A percentile compares a stretch with the other conserved stretches of the same genome.
These are phyloP conservation scores for Sphaeramia orbicularis DNA, from an alignment of 2,797 vertebrate species.

Conservation along the genomic window DNA sequence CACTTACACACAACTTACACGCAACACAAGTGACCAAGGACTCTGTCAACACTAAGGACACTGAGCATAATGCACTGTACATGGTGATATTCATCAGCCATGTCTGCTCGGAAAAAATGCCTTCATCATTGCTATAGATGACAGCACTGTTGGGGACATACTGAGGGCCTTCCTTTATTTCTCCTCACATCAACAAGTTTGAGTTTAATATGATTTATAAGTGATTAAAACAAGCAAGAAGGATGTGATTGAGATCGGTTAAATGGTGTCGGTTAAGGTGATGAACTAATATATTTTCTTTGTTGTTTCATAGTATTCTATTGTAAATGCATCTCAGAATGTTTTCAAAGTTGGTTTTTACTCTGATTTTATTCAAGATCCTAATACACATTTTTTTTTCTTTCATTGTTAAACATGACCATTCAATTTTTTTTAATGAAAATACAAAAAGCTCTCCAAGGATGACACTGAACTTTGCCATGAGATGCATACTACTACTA, in stretches of 20 bases:
- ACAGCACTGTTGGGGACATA: constrained; percentile 12
- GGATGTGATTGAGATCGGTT: not conserved
- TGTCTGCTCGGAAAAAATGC: constrained; percentile 27
- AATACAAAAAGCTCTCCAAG: too few species aligned
- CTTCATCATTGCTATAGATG: constrained; percentile 24
- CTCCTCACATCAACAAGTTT: not conserved
- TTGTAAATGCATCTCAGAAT: too few species aligned
- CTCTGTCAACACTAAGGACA: constrained; percentile 57
- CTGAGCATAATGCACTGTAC: constrained; percentile 36
- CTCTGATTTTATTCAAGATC: too few species aligned
- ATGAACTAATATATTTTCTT: too few species aligned
- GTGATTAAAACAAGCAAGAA: not conserved
- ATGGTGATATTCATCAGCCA: constrained; percentile 38
- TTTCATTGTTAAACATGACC: too few species aligned
- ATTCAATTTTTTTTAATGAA: too few species aligned
- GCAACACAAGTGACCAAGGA: constrained; percentile 46
- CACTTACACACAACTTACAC: not conserved
- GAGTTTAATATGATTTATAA: constrained; percentile 1
- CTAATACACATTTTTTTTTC: too few species aligned
- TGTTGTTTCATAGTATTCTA: too few species aligned
- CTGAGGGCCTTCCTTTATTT: not conserved
- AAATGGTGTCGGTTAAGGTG: too few species aligned
- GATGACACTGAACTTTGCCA: too few species aligned
- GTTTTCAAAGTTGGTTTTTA: too few species aligned
- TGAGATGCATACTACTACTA: too few species aligned